Percentiles rank a stretch among this genome's conserved stretches.
These are phyloP conservation scores for Dioctria rufipes DNA, from an alignment of 2,888 invertebrate species.

Conservation along the genomic window DNA sequence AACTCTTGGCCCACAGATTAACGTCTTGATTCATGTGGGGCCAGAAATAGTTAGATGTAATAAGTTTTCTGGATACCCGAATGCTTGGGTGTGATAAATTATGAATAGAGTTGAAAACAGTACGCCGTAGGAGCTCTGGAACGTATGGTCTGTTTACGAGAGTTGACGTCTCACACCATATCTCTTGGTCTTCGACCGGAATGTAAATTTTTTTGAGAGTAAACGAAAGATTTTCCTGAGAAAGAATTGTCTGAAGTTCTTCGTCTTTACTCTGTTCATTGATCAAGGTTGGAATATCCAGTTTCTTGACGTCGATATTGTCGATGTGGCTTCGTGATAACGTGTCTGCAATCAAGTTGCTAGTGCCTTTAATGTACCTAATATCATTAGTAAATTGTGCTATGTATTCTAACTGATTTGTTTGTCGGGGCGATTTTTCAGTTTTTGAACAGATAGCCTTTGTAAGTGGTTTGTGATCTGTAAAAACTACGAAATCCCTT, in stretches of 20 bases:
- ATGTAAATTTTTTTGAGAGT: too few species aligned
- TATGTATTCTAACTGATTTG: background rate
- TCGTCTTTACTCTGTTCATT: too few species aligned
- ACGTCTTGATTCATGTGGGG: background rate
- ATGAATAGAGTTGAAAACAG: constrained; percentile 55
- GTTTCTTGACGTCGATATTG: too few species aligned
- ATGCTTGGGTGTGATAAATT: constrained; percentile 58
- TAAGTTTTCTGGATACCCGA: constrained; percentile 51
- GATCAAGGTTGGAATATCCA: background rate
- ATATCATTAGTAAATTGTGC: background rate
- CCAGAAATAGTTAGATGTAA: constrained; percentile 42
- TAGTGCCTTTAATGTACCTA: background rate
- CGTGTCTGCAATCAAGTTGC: background rate
- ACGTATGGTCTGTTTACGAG: constrained; percentile 58
- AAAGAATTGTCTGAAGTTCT: too few species aligned
- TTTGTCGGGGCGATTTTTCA: background rate
- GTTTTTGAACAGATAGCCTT: background rate
- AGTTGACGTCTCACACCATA: constrained; percentile 15
- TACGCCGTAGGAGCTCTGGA: constrained; percentile 52
- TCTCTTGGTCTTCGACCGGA: background rate
- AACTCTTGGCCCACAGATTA: background rate
- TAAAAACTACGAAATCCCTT: background rate
- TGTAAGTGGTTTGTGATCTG: constrained; percentile 25
- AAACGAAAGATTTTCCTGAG: too few species aligned
- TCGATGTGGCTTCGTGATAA: background rate